Base-by-base conservation (phyloP, 23 tunicate genomes). In the Trididemnum miniatum region DNA sequence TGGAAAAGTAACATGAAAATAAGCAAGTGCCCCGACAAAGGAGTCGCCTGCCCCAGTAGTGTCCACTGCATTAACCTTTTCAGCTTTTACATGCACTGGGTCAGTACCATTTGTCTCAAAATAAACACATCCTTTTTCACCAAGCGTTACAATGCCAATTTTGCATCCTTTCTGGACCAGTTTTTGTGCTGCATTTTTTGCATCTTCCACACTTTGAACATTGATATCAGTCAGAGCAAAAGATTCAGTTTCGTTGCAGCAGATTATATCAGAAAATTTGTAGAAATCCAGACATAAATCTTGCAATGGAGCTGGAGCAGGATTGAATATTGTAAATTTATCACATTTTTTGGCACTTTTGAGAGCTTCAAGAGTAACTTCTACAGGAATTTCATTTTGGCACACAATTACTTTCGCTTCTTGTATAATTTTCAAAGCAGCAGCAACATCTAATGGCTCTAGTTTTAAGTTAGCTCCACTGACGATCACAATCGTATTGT, bases 31-130 rank as follows among this genome's bases (percentile, higher is more conserved):
- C 0, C 98, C 98, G 57, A 86, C 79, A 75, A 93, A 88, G 0
- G 93, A 72, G 80, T 93, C 98, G 1, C 98, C 98, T 35, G 98
- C 98, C 35, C 98, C 92, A 25, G 97, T 92, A 18, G 92, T 92
- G 66, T 92, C 97, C 22, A 86, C 35, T 28, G 89, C 89, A 15
- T 87, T 40, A 0, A 90, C 86, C 83, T 78, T 76, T 1, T 33
- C 32, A 1, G 83, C 65, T 28, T 27, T 12, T 9, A 89, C 80
- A 59, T 71, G 77, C 7, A 62, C 80, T 28, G 59, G 73, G 3
- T 38, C 35, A 1, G 34, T 30, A 12, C 26, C 32, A 23, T 71
- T 18, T 39, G 59, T 87, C 0, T 78, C 50, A 30, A 79, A 81
- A 59, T 37, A 78, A 33, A 92, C 89, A 71, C 91, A 92, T 22